Evolutionary conservation across 92 coral and sea anemone species (phyloP).

Genomic region (Porites lobata): DNA sequence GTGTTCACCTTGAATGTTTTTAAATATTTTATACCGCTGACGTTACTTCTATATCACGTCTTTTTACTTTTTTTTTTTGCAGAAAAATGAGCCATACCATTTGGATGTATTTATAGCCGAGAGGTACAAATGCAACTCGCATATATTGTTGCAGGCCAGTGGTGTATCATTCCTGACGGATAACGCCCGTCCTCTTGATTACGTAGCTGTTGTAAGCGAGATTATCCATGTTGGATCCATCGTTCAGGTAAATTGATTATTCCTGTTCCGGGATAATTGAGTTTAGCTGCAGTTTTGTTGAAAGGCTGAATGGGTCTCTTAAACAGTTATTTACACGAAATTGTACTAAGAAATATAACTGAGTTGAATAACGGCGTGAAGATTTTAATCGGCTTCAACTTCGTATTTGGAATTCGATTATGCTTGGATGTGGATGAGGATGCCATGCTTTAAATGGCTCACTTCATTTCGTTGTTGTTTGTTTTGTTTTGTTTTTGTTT

Average conservation of each 20-base stretch:
- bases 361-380: no score
- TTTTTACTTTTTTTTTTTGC: not conserved
- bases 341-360: no score
- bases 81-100: conserved; percentile 84
- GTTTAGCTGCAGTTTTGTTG: not conserved
- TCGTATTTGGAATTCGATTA: no score
- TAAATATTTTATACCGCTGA: not conserved
- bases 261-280: no score
- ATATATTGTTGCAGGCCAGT: conserved; percentile 87
- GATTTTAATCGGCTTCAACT: no score
- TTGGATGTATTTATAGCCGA: conserved; percentile 94
- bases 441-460: no score
- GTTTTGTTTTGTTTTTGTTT: no score
- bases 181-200: conserved; percentile 76
- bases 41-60: not conserved
- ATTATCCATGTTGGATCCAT: conserved; percentile 69
- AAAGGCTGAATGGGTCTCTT: no score
- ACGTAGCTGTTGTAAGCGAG: conserved; percentile 72
- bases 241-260: conserved; percentile 45
- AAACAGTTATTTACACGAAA: no score
- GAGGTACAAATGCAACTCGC: conserved; percentile 86
- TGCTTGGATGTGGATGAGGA: no score
- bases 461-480: no score
- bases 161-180: conserved; percentile 84
- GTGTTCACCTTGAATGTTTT: not conserved